phyloP scores from a whole-genome alignment of 37 sponge, comb jelly and placozoan species.

The Halichondria panicea region DNA sequence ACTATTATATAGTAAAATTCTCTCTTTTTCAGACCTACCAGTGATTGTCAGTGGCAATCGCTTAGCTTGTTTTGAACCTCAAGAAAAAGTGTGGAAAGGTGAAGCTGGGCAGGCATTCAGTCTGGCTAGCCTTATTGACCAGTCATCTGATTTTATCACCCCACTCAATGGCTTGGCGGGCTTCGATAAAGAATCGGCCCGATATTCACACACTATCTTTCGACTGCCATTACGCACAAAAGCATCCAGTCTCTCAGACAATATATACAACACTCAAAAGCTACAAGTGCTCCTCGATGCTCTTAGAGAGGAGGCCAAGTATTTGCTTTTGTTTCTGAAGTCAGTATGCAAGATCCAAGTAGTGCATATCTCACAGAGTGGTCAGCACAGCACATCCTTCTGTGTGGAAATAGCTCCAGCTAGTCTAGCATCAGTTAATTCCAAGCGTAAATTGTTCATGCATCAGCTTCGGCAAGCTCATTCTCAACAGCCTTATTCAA shows the following conservation, averaged over 20 bases:
- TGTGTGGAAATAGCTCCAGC: not conserved
- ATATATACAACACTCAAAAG: slow-evolving; percentile 22
- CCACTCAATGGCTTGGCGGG: too few species aligned
- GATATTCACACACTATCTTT: slow-evolving; percentile 68
- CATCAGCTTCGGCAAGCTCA: not conserved
- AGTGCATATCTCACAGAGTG: slow-evolving; percentile 8
- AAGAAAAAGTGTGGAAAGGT: slow-evolving; percentile 50
- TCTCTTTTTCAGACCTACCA: slow-evolving; percentile 75
- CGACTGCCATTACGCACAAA: slow-evolving; percentile 74
- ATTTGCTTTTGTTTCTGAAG: slow-evolving; percentile 55
- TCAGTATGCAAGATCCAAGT: slow-evolving; percentile 48
- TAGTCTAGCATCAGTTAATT: not conserved
- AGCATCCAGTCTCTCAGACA: slow-evolving; percentile 35
- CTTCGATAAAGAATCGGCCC: too few species aligned
- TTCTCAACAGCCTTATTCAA: not conserved
- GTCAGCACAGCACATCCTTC: not conserved
- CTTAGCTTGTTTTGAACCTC: slow-evolving; percentile 73
- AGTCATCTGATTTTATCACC: too few species aligned
- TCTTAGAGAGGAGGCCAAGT: slow-evolving; percentile 43
- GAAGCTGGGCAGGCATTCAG: slow-evolving; percentile 22
- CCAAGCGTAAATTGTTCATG: not conserved
- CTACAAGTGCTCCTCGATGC: slow-evolving; percentile 15
- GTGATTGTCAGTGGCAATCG: slow-evolving; percentile 63
- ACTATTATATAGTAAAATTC: too few species aligned
- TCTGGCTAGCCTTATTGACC: not conserved